Conservation (phyloP, 2,888 invertebrate species). For the Thymelicus lineola region DNA sequence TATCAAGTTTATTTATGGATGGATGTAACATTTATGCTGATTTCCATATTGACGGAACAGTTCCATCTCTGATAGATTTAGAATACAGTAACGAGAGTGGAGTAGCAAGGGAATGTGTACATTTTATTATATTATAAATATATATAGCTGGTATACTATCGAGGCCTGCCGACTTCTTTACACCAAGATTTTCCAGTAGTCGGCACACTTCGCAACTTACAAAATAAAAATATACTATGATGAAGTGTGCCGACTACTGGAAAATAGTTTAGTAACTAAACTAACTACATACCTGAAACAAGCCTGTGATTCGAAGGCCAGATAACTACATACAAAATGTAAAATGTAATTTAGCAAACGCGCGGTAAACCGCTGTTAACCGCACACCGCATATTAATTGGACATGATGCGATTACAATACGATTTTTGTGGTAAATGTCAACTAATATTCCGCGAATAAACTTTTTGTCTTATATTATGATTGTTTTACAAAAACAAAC, state of each 20-base stretch:
- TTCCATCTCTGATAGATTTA: slow-evolving; percentile 32
- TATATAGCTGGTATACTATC: slow-evolving; percentile 40
- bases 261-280: no score
- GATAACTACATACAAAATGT: no score
- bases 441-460: no score
- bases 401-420: not conserved
- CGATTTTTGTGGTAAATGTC: not conserved
- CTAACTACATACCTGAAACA: no score
- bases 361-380: slow-evolving; percentile 2
- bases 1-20: slow-evolving; percentile 44
- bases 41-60: slow-evolving; percentile 40
- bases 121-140: slow-evolving; percentile 35
- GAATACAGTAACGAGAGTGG: slow-evolving; percentile 38
- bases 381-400: not conserved
- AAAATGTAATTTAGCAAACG: not conserved
- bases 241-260: no score
- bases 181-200: not conserved
- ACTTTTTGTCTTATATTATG: no score
- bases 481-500: no score
- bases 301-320: no score
- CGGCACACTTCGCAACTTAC: not conserved
- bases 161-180: slow-evolving; percentile 20
- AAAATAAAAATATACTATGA: no score
- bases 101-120: slow-evolving; percentile 27
- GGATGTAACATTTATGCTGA: no score